Conservation (phyloP, 35 echinoderm and acorn worm genomes). For the Nesometra sesokonis region DNA sequence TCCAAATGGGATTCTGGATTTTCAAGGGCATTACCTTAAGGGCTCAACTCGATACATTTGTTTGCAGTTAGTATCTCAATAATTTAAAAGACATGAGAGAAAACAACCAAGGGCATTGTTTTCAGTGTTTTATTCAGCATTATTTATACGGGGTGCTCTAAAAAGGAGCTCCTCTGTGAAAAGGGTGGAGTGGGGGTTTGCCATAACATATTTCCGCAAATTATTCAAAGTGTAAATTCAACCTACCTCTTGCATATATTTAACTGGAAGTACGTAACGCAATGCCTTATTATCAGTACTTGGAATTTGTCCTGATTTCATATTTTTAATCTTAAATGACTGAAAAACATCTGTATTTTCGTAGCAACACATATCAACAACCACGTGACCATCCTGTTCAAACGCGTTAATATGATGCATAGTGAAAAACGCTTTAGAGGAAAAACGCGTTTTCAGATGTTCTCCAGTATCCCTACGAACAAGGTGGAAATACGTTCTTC, state of each 20-base stretch:
- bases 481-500: conserved; percentile 25
- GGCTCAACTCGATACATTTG: no score
- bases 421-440: conserved; percentile 55
- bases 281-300: neutral
- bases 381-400: conserved; percentile 45
- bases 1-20: no score
- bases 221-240: no score
- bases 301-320: neutral
- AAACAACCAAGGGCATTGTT: no score
- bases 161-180: no score
- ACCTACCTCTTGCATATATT: neutral
- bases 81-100: no score
- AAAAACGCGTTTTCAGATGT: conserved; percentile 20
- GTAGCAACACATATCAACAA: conserved; percentile 63
- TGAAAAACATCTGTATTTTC: conserved; percentile 22
- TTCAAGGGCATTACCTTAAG: no score
- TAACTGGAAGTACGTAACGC: conserved; percentile 50
- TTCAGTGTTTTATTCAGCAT: no score
- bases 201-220: no score
- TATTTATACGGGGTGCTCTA: no score
- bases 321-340: conserved; percentile 4
- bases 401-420: conserved; percentile 81
- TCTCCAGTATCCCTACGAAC: conserved; percentile 27
- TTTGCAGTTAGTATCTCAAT: no score
- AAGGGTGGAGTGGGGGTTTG: no score